Evolutionary conservation across 2,888 invertebrate species (phyloP), one percentile per base, ranked within the genome.

Genomic region (Archaeoteleia sp.): DNA sequence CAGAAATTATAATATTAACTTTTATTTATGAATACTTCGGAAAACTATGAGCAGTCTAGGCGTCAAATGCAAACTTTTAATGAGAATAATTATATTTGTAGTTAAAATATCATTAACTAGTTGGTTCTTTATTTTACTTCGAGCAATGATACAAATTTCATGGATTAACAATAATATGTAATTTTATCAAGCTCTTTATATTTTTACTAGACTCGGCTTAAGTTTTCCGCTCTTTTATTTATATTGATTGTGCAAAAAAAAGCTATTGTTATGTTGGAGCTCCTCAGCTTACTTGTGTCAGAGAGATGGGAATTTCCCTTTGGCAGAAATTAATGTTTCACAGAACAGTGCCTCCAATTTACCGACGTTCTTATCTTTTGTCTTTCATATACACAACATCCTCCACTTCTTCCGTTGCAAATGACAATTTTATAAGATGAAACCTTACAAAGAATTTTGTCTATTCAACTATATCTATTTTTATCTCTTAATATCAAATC

Each of bases 241-340:
- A 6, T 39, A 39, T 39, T 39, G 39, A 39, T 39, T 39, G 23
- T 12, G 23, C 39, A 8, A 39, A 39, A 39, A 39, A 23, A 20
- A 39, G 13, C 13, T 13, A 34, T 34, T 39, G 20, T 39, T 23
- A 39, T 23, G 12, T 39, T 39, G 23, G 13, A 34, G 1, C 34
- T 34, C 7, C 8, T 13, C 3, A 23, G 1, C 17, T 15, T 1
- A 10, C 17, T 4, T 10, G 10, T 23, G n/a, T 39, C 23, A 23
- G 6, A 8, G n/a, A 39, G 10, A 39, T 39, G 23, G 23, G 23
- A 23, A 39, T 39, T 39, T 37, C 7, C 23, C 39, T 39, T 39
- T 12, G 10, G 8, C 37, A 37, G 9, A 12, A 23, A 39, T 39
- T 39, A 39, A 39, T 39, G 10, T 39, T 39, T 39, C 9, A 39